A percentile compares a stretch with the other conserved stretches of the same genome.
These are phyloP conservation scores for Anoncus sp. DNA, from an alignment of 2,888 invertebrate species.

Conservation along the genomic window DNA sequence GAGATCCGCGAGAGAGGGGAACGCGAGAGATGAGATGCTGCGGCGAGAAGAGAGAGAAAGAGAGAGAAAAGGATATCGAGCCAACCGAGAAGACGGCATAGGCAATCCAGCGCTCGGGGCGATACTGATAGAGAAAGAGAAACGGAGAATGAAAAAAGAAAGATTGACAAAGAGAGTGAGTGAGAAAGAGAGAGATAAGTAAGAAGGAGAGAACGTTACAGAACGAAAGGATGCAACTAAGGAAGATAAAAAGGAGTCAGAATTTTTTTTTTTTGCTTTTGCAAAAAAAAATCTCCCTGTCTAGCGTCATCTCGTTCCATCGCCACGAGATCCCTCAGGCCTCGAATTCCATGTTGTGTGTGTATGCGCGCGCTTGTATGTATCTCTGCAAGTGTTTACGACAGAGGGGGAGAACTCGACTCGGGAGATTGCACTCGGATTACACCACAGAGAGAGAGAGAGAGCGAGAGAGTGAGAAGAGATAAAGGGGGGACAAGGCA, in stretches of 20 bases:
- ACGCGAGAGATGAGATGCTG: neutral
- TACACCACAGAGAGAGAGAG: conserved; percentile 44
- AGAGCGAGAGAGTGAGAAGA: conserved; percentile 5
- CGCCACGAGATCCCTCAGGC: conserved; percentile 46
- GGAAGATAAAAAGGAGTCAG: conserved; percentile 8
- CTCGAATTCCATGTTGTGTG: conserved; percentile 28
- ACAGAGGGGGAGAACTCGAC: conserved; percentile 6
- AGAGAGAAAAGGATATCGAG: conserved; percentile 10
- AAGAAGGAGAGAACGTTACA: neutral
- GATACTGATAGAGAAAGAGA: too few relatives aligned
- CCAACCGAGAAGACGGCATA: too few relatives aligned
- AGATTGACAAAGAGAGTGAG: neutral
- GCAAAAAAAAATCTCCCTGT: conserved; percentile 15
- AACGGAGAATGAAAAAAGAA: neutral
- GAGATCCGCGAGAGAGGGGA: neutral
- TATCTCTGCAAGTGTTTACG: neutral
- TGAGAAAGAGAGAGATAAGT: conserved; percentile 2
- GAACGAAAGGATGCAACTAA: conserved; percentile 8
- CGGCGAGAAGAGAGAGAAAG: neutral
- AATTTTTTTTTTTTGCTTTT: neutral
- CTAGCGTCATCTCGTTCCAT: conserved; percentile 50
- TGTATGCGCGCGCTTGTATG: neutral
- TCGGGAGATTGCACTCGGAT: conserved; percentile 62
- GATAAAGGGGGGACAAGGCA: conserved; percentile 36
- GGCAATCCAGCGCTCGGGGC: too few relatives aligned